These are phyloP conservation scores for Neodiprion lecontei DNA, from an alignment of 1,140 invertebrate species.

Conservation along the genomic window DNA sequence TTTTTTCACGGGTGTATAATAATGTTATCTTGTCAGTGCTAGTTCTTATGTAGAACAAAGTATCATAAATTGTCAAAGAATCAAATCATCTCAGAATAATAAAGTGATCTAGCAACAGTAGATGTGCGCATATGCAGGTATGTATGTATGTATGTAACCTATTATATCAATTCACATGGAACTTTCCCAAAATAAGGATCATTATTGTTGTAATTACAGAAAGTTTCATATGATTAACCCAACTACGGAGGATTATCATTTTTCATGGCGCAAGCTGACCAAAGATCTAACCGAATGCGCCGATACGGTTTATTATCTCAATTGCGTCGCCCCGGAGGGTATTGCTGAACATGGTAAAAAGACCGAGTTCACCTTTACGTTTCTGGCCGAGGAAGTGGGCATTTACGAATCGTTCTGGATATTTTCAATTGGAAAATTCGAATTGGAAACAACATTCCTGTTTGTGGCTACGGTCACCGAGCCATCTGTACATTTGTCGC, in stretches of 20 bases:
- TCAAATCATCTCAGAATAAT: background rate
- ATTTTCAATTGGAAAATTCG: constrained; percentile 53
- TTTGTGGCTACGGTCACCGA: constrained; percentile 53
- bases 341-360: constrained; percentile 45
- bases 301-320: constrained; percentile 46
- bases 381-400: constrained; percentile 50
- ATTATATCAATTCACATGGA: background rate
- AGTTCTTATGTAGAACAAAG: too few relatives aligned
- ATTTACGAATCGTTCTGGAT: constrained; percentile 56
- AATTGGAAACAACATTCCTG: constrained; percentile 49
- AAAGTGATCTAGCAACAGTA: constrained; percentile 3
- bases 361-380: constrained; percentile 47
- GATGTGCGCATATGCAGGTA: background rate
- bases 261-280: constrained; percentile 44
- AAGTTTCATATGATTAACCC: constrained; percentile 54
- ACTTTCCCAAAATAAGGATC: constrained; percentile 2
- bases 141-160: background rate
- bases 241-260: constrained; percentile 50
- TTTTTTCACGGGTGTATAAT: too few relatives aligned
- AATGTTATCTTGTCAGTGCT: too few relatives aligned
- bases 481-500: constrained; percentile 48
- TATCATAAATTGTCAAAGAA: background rate
- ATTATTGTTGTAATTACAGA: constrained; percentile 30
- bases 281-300: background rate
- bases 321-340: constrained; percentile 48